Evolutionary conservation across 2,113 vertebrate species (phyloP).

Genomic region (Anhinga rufa): DNA sequence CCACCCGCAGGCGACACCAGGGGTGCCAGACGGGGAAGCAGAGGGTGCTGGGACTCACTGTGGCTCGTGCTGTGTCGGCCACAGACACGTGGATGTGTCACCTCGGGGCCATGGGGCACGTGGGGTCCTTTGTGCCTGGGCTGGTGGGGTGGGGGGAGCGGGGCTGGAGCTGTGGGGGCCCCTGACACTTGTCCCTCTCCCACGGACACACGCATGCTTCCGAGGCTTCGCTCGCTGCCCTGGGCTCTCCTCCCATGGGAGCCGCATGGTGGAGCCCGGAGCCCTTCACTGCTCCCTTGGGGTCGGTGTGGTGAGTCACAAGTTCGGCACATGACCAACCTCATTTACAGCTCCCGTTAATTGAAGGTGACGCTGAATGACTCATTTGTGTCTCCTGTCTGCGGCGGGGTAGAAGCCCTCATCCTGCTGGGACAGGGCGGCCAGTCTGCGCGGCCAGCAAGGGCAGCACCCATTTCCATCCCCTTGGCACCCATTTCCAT

Average conservation of each 20-base stretch:
- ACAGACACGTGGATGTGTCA: background rate
- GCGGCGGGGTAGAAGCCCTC: background rate
- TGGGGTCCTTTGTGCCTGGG: background rate
- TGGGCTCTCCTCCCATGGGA: background rate
- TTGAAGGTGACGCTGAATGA: constrained; percentile 9
- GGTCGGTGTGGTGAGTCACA: background rate
- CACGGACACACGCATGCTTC: background rate
- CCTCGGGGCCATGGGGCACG: background rate
- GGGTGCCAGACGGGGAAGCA: fast-evolving
- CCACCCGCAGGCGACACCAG: background rate
- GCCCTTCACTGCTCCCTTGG: background rate
- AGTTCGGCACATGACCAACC: background rate
- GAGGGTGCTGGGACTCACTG: background rate
- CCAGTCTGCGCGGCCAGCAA: fast-evolving
- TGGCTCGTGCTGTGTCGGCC: fast-evolving
- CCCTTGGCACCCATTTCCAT: background rate
- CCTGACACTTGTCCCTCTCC: background rate
- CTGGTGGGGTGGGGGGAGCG: fast-evolving
- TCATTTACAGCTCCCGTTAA: constrained; percentile 33
- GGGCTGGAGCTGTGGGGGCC: background rate
- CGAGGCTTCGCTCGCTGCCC: background rate
- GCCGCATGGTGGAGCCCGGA: background rate
- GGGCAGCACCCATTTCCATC: background rate
- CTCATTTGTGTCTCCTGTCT: background rate
- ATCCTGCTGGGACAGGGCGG: background rate